A percentile compares a stretch with the other conserved stretches of the same genome.
Evolutionary conservation across 1,140 invertebrate species (phyloP).

Genomic region (Lucilia sericata): DNA sequence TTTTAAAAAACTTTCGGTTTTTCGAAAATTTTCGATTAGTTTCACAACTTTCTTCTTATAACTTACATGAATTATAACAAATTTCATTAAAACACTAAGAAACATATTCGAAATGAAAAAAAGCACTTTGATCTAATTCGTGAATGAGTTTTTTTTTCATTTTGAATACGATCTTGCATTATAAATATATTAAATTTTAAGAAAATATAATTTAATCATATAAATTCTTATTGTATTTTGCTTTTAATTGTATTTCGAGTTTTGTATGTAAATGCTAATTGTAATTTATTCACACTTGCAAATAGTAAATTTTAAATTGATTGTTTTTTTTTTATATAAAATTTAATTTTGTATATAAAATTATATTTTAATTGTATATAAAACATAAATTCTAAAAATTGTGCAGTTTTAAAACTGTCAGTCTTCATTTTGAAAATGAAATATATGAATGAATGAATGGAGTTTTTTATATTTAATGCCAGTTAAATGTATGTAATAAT

Average conservation of each 20-base stretch:
- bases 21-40: no score
- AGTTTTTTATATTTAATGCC: background rate
- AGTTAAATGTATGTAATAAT: no score
- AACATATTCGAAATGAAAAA: no score
- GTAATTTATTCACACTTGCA: background rate
- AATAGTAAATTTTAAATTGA: background rate
- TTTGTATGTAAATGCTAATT: background rate
- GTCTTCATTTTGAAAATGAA: conserved; percentile 27
- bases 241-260: background rate
- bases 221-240: background rate
- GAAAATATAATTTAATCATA: conserved; percentile 27
- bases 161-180: no score
- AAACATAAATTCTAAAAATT: conserved; percentile 1
- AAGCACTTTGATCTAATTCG: no score
- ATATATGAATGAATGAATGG: background rate
- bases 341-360: background rate
- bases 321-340: background rate
- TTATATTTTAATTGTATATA: background rate
- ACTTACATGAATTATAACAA: no score
- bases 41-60: no score
- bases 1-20: no score
- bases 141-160: no score
- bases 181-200: background rate
- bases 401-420: conserved; percentile 19
- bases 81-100: no score